phyloP scores from a whole-genome alignment of 2,113 vertebrate species.

The Danionella cerebrum region DNA sequence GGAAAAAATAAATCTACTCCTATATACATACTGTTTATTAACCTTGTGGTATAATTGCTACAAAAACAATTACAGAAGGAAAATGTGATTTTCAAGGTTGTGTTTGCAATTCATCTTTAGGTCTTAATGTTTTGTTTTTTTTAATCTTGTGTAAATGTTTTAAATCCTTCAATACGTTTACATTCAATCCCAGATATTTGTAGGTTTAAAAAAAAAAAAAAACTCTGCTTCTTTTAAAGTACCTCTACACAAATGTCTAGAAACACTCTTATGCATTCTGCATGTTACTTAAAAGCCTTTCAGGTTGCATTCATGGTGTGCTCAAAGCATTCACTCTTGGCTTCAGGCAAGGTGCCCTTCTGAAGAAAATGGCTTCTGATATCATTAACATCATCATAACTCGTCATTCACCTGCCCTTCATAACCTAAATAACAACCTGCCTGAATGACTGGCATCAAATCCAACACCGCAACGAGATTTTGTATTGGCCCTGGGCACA shows the following conservation, averaged over 20 bases:
- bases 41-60: no score
- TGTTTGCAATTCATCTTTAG: no score
- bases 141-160: no score
- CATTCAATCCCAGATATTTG: no score
- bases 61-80: no score
- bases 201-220: no score
- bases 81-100: no score
- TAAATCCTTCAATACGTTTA: no score
- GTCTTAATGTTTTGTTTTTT: no score
- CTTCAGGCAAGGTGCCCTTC: not conserved
- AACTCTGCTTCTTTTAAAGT: not conserved
- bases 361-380: conserved; percentile 2
- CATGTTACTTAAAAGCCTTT: conserved; percentile 1
- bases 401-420: conserved; percentile 20
- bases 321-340: not conserved
- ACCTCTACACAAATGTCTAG: not conserved
- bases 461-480: conserved; percentile 10
- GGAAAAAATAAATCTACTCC: no score
- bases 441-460: conserved; percentile 36
- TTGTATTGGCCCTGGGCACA: not conserved
- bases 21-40: no score
- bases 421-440: conserved; percentile 26
- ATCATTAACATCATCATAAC: conserved; percentile 25
- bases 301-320: not conserved
- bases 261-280: not conserved